Evolutionary conservation across 2,113 vertebrate species (phyloP), one percentile per base, ranked within the genome.

Genomic region (Artemisiospiza belli): DNA sequence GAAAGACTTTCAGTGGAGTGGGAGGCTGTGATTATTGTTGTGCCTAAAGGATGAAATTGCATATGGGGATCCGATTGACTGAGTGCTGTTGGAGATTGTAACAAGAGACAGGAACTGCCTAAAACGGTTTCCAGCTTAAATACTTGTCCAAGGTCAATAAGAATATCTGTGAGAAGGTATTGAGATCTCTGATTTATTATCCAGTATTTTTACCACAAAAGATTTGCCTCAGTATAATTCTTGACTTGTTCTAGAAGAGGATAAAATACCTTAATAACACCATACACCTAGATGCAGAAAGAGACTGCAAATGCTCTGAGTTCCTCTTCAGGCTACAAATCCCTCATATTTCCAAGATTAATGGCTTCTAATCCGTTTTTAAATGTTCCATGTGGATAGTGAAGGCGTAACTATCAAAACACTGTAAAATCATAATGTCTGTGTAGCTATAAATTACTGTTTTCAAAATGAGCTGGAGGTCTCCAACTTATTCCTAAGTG

Each of bases 351-450:
- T 94, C 75, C 15, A 12, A 95, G 87, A 95, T 94, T 97, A 97
- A 97, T 95, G 77, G 37, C 63, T 95, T 95, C 77, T 95, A 95
- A 95, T 92, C 95, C 12, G 27, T 95, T 97, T 97, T 94, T 85
- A 96, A 97, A 97, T 87, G 92, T 95, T 97, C 94, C 94, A 95
- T 95, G 94, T 97, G 96, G 87, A 95, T 94, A 94, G 81, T 96
- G 95, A 95, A 92, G 95, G 96, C 94, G 94, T 96, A 96, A 94
- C 95, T 97, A 97, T 96, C 95, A 97, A 96, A 97, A 97, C 95
- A 96, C 84, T 96, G 89, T 95, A 96, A 97, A 94, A 95, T 95
- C 91, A 92, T 93, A 96, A 96, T 95, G 95, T 93, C 94, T 96
- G 81, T 92, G 91, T 51, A 92, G 91, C 89, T 96, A 94, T 97